These are phyloP conservation scores for Nycteola revayana DNA, from an alignment of 2,888 invertebrate genomes.

Conservation along the genomic window DNA sequence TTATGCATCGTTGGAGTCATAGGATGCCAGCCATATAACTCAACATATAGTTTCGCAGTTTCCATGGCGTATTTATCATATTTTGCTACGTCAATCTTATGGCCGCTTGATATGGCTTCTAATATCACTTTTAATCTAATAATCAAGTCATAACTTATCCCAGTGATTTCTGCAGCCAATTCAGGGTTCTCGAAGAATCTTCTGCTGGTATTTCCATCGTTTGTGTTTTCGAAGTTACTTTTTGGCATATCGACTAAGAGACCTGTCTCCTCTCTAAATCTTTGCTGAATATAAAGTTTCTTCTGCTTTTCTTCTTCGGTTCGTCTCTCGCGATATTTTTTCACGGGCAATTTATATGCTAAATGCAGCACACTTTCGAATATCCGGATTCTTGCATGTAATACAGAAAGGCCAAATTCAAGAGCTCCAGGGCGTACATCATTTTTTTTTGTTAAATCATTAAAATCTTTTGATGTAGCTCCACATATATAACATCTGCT, in stretches of 20 bases:
- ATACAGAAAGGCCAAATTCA: neutral
- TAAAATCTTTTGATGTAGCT: neutral
- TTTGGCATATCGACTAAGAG: neutral
- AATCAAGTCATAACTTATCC: no score
- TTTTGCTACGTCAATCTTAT: no score
- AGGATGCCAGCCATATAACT: no score
- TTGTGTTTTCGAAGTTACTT: neutral
- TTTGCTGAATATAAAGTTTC: neutral
- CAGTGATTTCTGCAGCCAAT: no score
- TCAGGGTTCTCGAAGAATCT: no score
- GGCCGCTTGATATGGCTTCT: no score
- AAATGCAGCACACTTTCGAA: neutral
- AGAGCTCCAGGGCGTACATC: neutral
- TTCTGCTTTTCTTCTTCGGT: conserved; percentile 1
- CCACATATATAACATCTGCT: neutral
- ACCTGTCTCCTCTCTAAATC: neutral
- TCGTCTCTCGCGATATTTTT: neutral
- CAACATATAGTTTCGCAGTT: no score
- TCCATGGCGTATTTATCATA: no score
- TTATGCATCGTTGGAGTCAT: no score
- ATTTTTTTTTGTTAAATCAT: neutral
- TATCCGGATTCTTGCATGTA: neutral
- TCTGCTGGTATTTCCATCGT: no score
- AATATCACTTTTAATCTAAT: no score
- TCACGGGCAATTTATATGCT: conserved; percentile 1